phyloP scores from a whole-genome alignment of 2,888 invertebrate species.

The Drosophila anomelani region DNA sequence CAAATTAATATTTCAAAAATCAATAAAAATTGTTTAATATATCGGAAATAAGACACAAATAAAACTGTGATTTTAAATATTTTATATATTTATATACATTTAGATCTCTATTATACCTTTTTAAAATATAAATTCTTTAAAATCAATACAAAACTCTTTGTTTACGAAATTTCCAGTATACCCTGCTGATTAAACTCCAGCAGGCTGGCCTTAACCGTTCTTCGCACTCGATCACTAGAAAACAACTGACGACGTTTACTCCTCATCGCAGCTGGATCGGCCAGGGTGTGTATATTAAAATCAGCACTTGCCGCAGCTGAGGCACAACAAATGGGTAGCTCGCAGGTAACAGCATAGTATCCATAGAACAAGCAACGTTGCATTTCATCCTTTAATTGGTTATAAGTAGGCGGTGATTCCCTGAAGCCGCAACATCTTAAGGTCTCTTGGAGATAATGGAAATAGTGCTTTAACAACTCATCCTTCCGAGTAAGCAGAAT shows the following conservation, averaged over 20 bases:
- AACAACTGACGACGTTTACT: slow-evolving; percentile 69
- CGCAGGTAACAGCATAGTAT: slow-evolving; percentile 71
- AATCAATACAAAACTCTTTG: too few relatives aligned
- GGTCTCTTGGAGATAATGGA: slow-evolving; percentile 58
- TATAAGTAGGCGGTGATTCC: slow-evolving; percentile 56
- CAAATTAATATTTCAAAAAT: not conserved
- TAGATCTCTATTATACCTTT: too few relatives aligned
- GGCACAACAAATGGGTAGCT: slow-evolving; percentile 75
- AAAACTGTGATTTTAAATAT: too few relatives aligned
- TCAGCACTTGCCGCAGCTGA: slow-evolving; percentile 59
- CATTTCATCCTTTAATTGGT: slow-evolving; percentile 69
- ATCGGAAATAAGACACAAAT: too few relatives aligned
- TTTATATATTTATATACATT: too few relatives aligned
- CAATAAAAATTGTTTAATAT: too few relatives aligned
- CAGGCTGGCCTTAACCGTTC: slow-evolving; percentile 67
- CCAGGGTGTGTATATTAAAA: slow-evolving; percentile 63
- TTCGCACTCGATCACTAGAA: slow-evolving; percentile 63
- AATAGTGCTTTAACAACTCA: slow-evolving; percentile 72
- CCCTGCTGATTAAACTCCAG: slow-evolving; percentile 73
- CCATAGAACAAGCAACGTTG: slow-evolving; percentile 69
- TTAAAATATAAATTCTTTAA: not conserved
- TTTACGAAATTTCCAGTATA: slow-evolving; percentile 55
- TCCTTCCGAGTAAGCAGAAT: slow-evolving; percentile 68
- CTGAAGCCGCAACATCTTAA: slow-evolving; percentile 50
- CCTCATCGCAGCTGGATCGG: slow-evolving; percentile 51